phyloP scores from a whole-genome alignment of 2,888 invertebrate species.

The Polydrusus cervinus region DNA sequence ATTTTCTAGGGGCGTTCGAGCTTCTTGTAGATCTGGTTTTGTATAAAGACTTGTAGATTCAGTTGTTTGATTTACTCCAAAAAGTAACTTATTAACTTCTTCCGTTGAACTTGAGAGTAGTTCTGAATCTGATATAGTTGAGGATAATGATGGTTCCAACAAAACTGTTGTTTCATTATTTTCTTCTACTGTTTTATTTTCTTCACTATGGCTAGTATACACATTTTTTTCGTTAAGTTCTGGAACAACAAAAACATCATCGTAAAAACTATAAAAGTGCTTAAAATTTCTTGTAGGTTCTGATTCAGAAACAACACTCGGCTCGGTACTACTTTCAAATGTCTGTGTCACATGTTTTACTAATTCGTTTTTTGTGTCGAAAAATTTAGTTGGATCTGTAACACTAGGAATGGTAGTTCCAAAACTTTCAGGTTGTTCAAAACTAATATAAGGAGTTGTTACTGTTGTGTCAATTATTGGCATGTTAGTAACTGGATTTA shows the following conservation, averaged over 20 bases:
- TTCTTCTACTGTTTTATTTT: background rate
- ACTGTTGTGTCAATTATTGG: slow-evolving; percentile 50
- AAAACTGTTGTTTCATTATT: background rate
- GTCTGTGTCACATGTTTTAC: slow-evolving; percentile 22
- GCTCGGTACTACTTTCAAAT: slow-evolving; percentile 11
- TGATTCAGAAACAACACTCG: background rate
- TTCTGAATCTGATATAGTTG: background rate
- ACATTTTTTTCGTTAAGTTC: slow-evolving; percentile 22
- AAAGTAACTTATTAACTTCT: background rate
- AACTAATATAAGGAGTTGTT: slow-evolving; percentile 52
- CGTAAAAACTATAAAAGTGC: slow-evolving; percentile 20
- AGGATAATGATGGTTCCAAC: background rate
- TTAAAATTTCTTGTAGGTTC: background rate
- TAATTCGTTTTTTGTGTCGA: background rate
- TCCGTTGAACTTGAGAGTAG: background rate
- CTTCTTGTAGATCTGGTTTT: background rate
- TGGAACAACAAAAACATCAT: slow-evolving; percentile 48
- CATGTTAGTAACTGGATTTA: background rate
- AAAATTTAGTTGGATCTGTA: slow-evolving; percentile 18
- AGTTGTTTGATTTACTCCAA: background rate
- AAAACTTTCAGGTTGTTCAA: slow-evolving; percentile 41
- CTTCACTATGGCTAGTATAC: background rate
- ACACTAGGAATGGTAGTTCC: slow-evolving; percentile 45
- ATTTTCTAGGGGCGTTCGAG: background rate
- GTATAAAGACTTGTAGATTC: background rate